A percentile compares a stretch with the other conserved stretches of the same genome.
Evolutionary conservation across 2,113 vertebrate species (phyloP).

Genomic region (Leucosticte australis): DNA sequence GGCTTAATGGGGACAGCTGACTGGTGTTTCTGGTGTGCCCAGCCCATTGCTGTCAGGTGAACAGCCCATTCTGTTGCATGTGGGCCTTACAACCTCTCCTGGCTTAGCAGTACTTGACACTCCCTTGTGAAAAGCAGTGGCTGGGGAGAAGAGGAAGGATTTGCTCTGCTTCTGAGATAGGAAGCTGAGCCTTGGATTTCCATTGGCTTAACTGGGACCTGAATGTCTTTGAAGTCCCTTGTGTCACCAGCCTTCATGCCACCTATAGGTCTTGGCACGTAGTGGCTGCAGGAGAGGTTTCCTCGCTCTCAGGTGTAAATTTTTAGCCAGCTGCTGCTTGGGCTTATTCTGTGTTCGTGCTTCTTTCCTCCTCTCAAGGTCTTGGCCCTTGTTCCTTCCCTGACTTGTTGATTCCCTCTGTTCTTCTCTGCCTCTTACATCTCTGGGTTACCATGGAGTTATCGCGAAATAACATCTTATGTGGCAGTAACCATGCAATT

Average conservation of each 20-base stretch:
- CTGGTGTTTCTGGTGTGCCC: not conserved
- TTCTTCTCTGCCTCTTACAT: slow-evolving; percentile 50
- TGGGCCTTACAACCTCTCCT: not conserved
- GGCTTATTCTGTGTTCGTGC: not conserved
- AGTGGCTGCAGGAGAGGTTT: not conserved
- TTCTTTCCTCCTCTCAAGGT: slow-evolving; percentile 45
- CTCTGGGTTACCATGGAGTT: slow-evolving; percentile 71
- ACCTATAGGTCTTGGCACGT: rapidly evolving
- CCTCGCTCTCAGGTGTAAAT: not conserved
- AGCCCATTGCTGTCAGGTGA: not conserved
- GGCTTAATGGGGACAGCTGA: not conserved
- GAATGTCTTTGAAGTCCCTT: not conserved
- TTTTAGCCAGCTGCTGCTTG: not conserved
- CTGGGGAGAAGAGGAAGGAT: not conserved
- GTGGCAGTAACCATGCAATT: slow-evolving; percentile 60
- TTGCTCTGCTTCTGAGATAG: not conserved
- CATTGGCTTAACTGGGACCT: not conserved
- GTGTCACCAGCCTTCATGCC: not conserved
- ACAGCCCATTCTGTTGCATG: rapidly evolving
- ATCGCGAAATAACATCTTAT: slow-evolving; percentile 65
- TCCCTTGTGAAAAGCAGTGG: not conserved
- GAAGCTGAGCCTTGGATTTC: not conserved
- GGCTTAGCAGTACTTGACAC: rapidly evolving
- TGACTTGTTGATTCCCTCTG: slow-evolving; percentile 65
- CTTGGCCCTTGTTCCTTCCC: slow-evolving; percentile 48